Conservation (phyloP, 92 coral and sea anemone genomes). For the Nematostella vectensis region DNA sequence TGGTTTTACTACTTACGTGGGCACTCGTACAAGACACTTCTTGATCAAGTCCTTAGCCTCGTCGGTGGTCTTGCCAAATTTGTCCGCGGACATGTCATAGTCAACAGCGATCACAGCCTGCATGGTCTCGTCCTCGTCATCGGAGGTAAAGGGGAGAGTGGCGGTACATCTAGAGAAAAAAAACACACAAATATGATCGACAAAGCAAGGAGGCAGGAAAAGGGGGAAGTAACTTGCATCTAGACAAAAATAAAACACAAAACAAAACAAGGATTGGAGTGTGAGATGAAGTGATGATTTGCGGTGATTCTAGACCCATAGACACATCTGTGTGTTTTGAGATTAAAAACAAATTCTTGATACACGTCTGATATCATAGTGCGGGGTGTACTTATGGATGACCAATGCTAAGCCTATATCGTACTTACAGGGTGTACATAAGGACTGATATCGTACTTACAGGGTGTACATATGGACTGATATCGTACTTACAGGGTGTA, state of each 20-base stretch:
- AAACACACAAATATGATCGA: neutral
- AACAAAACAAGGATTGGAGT: no score
- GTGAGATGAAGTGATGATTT: no score
- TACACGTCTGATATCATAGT: no score
- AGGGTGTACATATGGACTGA: no score
- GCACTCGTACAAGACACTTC: conserved; percentile 57
- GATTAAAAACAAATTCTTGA: no score
- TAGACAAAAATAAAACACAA: neutral
- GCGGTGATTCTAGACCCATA: no score
- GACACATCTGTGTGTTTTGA: no score
- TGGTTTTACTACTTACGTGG: conserved; percentile 75
- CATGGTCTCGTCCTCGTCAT: conserved; percentile 59
- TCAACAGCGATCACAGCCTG: conserved; percentile 55
- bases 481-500: no score
- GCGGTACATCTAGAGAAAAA: conserved; percentile 71
- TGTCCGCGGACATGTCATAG: conserved; percentile 40
- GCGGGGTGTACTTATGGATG: no score
- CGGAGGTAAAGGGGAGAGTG: conserved; percentile 57
- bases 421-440: no score
- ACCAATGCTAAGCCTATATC: no score
- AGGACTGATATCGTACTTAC: no score
- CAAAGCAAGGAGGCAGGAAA: neutral
- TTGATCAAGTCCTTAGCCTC: conserved; percentile 49
- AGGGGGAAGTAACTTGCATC: neutral
- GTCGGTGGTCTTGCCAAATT: conserved; percentile 47